Evolutionary conservation across 2,797 vertebrate genomes (phyloP).

Genomic region (Natrix natrix): DNA sequence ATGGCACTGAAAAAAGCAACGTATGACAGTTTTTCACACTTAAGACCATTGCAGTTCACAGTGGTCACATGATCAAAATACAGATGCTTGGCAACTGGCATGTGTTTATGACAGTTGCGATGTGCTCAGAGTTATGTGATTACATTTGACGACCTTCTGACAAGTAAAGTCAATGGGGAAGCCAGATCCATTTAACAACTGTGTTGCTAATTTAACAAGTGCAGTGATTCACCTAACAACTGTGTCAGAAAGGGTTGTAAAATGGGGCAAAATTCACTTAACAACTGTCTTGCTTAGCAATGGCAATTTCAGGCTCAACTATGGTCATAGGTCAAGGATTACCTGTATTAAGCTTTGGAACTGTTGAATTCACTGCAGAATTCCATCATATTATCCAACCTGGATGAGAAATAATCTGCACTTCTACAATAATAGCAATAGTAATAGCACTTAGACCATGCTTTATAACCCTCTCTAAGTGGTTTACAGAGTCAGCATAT

Average conservation of each 20-base stretch:
- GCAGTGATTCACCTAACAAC: not conserved
- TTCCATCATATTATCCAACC: not conserved
- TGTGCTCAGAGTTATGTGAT: not conserved
- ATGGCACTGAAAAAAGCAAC: not conserved
- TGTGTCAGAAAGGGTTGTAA: not conserved
- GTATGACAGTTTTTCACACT: not conserved
- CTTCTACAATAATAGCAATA: not conserved
- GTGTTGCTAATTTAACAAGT: no score
- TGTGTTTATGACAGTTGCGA: not conserved
- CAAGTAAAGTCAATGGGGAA: not conserved
- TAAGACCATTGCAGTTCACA: not conserved
- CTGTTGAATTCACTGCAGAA: not conserved
- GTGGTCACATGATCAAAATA: no score
- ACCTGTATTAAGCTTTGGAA: not conserved
- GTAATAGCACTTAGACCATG: no score
- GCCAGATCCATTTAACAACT: no score
- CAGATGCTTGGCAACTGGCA: not conserved
- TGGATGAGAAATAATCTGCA: not conserved
- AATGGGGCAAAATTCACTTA: not conserved
- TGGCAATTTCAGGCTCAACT: not conserved
- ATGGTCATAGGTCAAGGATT: not conserved
- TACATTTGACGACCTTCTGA: not conserved
- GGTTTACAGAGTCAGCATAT: no score
- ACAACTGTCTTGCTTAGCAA: not conserved
- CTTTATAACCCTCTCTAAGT: no score